Conservation (phyloP, 2,797 vertebrate genomes). For the Xyrichtys novacula region DNA sequence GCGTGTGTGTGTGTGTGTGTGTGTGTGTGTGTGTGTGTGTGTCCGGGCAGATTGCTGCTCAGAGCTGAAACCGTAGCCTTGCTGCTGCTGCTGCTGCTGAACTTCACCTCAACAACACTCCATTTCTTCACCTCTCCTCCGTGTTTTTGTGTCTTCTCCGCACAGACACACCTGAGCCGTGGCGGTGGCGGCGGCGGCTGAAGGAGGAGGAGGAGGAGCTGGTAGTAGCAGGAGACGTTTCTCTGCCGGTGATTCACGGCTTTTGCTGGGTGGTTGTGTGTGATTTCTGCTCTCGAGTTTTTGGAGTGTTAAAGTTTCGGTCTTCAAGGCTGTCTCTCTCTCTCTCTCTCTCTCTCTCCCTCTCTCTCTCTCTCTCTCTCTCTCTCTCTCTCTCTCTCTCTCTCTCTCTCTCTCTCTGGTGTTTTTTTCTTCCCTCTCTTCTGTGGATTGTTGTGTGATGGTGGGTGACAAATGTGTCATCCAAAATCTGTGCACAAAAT, state of each 20-base stretch:
- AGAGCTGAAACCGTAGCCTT: no score
- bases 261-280: conserved; percentile 7
- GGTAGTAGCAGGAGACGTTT: conserved; percentile 15
- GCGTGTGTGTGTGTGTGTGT: conserved; percentile 65
- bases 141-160: background rate
- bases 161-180: conserved; percentile 35
- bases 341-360: no score
- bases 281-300: conserved; percentile 29
- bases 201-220: no score
- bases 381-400: no score
- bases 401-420: background rate
- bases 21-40: conserved; percentile 63
- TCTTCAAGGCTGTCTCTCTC: conserved; percentile 9
- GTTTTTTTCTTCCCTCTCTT: background rate
- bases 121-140: background rate
- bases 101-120: conserved; percentile 17
- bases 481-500: conserved; percentile 6
- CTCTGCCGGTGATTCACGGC: conserved; percentile 26
- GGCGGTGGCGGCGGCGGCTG: no score
- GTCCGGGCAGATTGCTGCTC: conserved; percentile 49
- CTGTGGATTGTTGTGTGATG: conserved; percentile 31
- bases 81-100: conserved; percentile 34
- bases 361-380: background rate
- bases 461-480: conserved; percentile 54
- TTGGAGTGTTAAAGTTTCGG: conserved; percentile 3